Base-by-base conservation (phyloP, 1,140 invertebrate species). In the Limonius californicus region DNA sequence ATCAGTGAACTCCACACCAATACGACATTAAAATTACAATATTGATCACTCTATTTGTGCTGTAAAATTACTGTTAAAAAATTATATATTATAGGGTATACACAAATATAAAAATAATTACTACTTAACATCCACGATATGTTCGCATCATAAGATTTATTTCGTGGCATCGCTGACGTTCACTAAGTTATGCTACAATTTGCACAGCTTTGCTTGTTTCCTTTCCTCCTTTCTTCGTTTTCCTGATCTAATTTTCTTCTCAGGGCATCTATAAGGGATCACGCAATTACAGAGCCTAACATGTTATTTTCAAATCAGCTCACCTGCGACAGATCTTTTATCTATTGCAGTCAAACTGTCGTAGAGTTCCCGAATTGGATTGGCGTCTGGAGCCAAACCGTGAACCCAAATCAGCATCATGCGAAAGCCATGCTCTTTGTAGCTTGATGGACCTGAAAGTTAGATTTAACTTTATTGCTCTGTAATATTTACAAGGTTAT, bases 341-440 rank as follows among this genome's bases (percentile, higher is more conserved):
- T 84, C 85, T 43, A 89, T 81, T 1, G 83, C 81, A 9, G 79
- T 79, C 21, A 90, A 75, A 60, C 84, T 83, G 60, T 89, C 86
- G 70, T 84, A 85, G 11, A 90, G 76, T 67, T 88, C 83, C 69
- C 84, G 84, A 7, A 84, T 76, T 1, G 85, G 78, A 68, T 87
- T 83, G 9, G 83, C 77, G 57, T 87, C 83, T 18, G 83, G 77
- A 53, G 77, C 77, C 3, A 90, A 70, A 61, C 86, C 85, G 43
- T 87, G 84, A 11, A 84, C 75, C 88, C 88, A 90, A 57, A 89
- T 89, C 56, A 87, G 74, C 69, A 89, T 74, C 80, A 89, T 82
- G 39, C 88, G 77, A 69, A 83, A 89, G 35, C 87, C 85, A 68
- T 90, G 88, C 70, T 89, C 87, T 72, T 89, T 89, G 74, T 87